phyloP scores from a whole-genome alignment of 2,888 invertebrate genomes.

The Lasioglossum calceatum region DNA sequence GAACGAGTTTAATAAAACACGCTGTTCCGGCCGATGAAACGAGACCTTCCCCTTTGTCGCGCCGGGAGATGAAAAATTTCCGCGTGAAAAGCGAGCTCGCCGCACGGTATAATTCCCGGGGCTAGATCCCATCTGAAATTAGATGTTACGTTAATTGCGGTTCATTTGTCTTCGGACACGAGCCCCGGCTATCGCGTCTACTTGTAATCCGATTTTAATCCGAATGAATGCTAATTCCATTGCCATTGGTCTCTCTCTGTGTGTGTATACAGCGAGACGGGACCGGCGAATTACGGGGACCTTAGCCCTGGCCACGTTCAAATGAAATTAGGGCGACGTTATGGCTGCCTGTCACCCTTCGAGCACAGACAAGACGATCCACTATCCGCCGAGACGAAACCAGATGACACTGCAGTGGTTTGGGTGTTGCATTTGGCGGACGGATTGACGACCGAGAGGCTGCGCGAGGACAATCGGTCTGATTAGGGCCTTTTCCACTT shows the following conservation, averaged over 20 bases:
- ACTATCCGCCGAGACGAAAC: neutral
- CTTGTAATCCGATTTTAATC: slow-evolving; percentile 53
- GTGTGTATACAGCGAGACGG: neutral
- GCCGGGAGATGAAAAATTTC: slow-evolving; percentile 33
- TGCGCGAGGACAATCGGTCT: neutral
- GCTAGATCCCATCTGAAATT: slow-evolving; percentile 19
- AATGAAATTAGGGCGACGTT: slow-evolving; percentile 46
- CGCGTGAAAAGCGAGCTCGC: neutral
- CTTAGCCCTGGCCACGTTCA: slow-evolving; percentile 12
- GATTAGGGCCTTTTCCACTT: slow-evolving; percentile 1
- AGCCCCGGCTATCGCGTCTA: slow-evolving; percentile 23
- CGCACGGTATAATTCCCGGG: neutral
- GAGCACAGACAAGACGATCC: slow-evolving; percentile 4
- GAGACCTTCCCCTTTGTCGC: neutral
- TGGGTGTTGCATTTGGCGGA: neutral
- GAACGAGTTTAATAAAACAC: slow-evolving; percentile 37
- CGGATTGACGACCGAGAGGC: neutral
- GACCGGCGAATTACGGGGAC: slow-evolving; percentile 34
- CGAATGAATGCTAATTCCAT: slow-evolving; percentile 52
- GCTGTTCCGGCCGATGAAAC: neutral
- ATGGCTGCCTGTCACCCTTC: slow-evolving; percentile 15
- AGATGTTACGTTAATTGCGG: slow-evolving; percentile 44
- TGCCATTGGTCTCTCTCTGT: neutral
- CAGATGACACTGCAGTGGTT: neutral
- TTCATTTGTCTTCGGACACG: slow-evolving; percentile 38